Base-by-base conservation (phyloP, 2,888 invertebrate species). In the Nasonovia ribisnigri region DNA sequence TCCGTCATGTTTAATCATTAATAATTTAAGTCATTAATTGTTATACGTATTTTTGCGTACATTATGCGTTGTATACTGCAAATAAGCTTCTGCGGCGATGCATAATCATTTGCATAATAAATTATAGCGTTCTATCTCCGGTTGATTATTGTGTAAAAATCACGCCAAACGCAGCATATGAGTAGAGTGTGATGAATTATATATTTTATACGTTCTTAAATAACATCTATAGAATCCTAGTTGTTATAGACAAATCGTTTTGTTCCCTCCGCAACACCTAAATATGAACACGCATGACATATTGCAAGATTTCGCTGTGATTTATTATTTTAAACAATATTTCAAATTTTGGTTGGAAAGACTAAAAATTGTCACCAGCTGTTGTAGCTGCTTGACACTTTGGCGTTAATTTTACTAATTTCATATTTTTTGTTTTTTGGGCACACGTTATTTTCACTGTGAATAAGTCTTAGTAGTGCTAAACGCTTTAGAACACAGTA, bases 181-280 rank as follows among this genome's bases (percentile, higher is more conserved):
- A 16, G 86, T 46, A 29, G 24, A 84, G 43, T 86, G 86, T 86
- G 86, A 86, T 86, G 29, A 86, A 86, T 86, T 86, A 46, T 46
- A 46, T 77, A 77, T 36, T 36, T 8, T 36, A 13, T 67, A 36
- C 16, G n/a, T 46, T 29, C 43, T 86, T 86, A 86, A 86, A 29
- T 29, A 46, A 86, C 29, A 16, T 86, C 86, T 29, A 46, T 86
- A 46, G 46, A 86, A 46, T 13, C n/a, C 13, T 29, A 2, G 29
- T 46, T 29, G 29, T 86, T n/a, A 29, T 86, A 86, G 29, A 86
- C 43, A 46, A 86, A 86, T 86, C 29, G 43, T 26, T 86, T 46
- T 46, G 46, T 86, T 84, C 24, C 11, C 46, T 0, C 16, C 16
- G 67, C 20, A 77, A 77, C 16, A 77, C 36, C 67, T 77, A 77